These are phyloP conservation scores for Heliangelus exortis DNA, from an alignment of 2,797 vertebrate species.

Conservation along the genomic window DNA sequence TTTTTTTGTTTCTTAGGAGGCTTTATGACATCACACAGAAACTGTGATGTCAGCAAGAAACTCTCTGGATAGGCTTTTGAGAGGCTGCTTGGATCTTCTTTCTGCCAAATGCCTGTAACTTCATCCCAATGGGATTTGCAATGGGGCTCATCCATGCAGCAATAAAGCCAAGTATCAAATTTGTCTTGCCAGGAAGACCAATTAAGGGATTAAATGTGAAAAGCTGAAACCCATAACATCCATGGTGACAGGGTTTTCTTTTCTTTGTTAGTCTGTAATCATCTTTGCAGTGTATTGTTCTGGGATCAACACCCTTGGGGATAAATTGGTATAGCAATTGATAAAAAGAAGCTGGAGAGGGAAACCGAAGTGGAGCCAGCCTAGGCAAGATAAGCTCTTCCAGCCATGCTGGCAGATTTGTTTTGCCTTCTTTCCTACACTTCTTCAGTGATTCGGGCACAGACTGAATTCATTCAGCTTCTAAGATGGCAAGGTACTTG, in stretches of 20 bases:
- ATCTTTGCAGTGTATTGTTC: slow-evolving; percentile 59
- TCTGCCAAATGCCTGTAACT: slow-evolving; percentile 55
- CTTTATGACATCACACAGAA: slow-evolving; percentile 42
- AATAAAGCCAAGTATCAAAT: slow-evolving; percentile 62
- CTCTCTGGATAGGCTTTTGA: slow-evolving; percentile 39
- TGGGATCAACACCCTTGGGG: slow-evolving; percentile 34
- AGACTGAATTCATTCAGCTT: slow-evolving; percentile 29
- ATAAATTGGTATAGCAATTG: neutral
- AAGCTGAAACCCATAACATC: slow-evolving; percentile 49
- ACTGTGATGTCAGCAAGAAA: slow-evolving; percentile 46
- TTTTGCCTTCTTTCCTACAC: neutral
- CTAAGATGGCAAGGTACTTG: neutral
- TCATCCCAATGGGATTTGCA: slow-evolving; percentile 54
- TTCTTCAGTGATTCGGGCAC: neutral
- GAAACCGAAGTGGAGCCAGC: neutral
- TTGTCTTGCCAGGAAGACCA: slow-evolving; percentile 71
- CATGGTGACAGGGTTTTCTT: slow-evolving; percentile 54
- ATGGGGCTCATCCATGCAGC: slow-evolving; percentile 33
- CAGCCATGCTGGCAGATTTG: neutral
- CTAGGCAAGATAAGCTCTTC: slow-evolving; percentile 50
- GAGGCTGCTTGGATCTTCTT: slow-evolving; percentile 39
- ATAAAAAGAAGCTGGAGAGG: slow-evolving; percentile 24
- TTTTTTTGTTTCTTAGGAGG: neutral
- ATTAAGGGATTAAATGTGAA: slow-evolving; percentile 73
- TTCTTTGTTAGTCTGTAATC: slow-evolving; percentile 64